Conservation (phyloP, 2,797 vertebrate genomes). For the Dendrocincla fuliginosa region DNA sequence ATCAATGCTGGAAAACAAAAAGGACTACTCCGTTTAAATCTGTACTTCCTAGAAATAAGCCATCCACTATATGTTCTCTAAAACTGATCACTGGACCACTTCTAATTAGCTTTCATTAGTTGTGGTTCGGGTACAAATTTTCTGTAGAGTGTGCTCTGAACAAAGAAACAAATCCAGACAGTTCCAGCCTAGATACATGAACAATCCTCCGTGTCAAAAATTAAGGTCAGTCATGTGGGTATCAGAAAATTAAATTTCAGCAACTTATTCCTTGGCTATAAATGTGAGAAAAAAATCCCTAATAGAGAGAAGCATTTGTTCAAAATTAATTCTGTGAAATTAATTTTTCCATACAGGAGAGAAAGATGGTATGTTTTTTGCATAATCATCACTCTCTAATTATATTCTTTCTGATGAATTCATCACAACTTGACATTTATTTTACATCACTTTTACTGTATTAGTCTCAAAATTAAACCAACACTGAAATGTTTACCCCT, state of each 20-base stretch:
- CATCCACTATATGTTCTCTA: background rate
- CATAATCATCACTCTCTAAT: background rate
- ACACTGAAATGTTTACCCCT: background rate
- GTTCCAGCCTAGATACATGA: background rate
- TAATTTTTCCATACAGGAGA: background rate
- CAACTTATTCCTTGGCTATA: background rate
- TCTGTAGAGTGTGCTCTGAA: background rate
- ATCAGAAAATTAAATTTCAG: background rate
- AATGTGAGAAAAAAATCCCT: background rate
- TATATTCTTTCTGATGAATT: constrained; percentile 13
- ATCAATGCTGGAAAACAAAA: background rate
- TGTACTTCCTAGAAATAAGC: background rate
- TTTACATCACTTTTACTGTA: background rate
- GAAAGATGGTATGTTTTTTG: background rate
- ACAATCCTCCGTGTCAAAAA: background rate
- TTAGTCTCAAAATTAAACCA: constrained; percentile 26
- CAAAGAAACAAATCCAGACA: background rate
- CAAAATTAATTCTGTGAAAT: background rate
- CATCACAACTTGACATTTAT: background rate
- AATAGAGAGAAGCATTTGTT: background rate
- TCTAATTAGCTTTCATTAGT: background rate
- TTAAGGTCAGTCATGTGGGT: background rate
- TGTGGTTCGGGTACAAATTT: background rate
- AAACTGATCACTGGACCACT: background rate
- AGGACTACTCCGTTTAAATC: background rate